phyloP scores from a whole-genome alignment of 2,113 vertebrate species.

The Phrynosoma blainvillii region DNA sequence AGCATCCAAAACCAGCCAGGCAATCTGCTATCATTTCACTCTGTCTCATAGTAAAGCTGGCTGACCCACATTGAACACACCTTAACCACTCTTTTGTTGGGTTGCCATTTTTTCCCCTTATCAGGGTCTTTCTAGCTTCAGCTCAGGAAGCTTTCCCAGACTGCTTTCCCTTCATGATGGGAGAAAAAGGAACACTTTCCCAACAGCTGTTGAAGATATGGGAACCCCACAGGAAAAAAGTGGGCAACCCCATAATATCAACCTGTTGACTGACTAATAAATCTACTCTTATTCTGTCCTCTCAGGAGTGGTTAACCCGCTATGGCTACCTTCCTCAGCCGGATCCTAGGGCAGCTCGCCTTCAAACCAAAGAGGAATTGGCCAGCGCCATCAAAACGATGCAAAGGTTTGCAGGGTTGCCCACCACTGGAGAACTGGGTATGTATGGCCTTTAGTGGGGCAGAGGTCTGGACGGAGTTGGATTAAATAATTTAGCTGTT shows the following conservation, averaged over 20 bases:
- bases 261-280: background rate
- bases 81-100: background rate
- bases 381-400: conserved; percentile 81
- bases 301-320: conserved; percentile 87
- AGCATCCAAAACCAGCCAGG: too few relatives aligned
- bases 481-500: too few relatives aligned
- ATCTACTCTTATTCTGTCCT: background rate
- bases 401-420: conserved; percentile 87
- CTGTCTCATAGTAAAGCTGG: too few relatives aligned
- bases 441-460: conserved; percentile 17
- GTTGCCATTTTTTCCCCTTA: too few relatives aligned
- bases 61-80: too few relatives aligned
- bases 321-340: conserved; percentile 88
- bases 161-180: background rate
- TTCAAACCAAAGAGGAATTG: conserved; percentile 81
- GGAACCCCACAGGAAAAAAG: background rate
- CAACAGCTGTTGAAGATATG: background rate
- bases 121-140: background rate
- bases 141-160: too few relatives aligned
- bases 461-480: too few relatives aligned
- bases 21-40: too few relatives aligned
- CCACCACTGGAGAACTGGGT: conserved; percentile 83
- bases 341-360: conserved; percentile 78
- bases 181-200: background rate
- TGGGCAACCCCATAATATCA: background rate